A percentile compares a stretch with the other conserved stretches of the same genome.
phyloP scores from a whole-genome alignment of 2,113 vertebrate genomes.

The Actenoides hombroni region DNA sequence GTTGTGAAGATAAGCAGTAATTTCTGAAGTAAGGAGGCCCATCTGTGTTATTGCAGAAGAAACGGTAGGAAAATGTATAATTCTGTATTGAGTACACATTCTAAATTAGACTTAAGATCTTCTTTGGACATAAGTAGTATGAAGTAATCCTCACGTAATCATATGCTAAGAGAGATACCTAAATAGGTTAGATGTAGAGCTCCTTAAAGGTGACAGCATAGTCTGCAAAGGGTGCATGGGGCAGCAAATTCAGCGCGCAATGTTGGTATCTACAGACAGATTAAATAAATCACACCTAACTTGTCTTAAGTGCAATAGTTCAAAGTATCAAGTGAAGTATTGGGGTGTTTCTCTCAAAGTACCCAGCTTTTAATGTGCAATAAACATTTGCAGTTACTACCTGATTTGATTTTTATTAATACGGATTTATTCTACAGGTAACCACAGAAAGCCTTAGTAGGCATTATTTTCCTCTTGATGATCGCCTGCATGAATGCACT shows the following conservation, averaged over 20 bases:
- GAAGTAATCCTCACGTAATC: background rate
- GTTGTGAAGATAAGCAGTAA: background rate
- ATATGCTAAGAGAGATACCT: background rate
- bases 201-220: background rate
- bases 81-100: background rate
- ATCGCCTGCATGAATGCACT: background rate
- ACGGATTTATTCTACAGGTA: background rate
- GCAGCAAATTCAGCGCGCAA: background rate
- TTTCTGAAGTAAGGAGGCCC: background rate
- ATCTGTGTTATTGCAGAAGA: background rate
- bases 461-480: background rate
- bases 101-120: background rate
- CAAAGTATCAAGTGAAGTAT: background rate
- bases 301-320: background rate
- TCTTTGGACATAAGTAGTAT: background rate
- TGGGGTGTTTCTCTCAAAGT: background rate
- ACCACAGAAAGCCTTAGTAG: background rate
- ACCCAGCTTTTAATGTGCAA: background rate
- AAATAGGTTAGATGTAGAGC: background rate
- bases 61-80: background rate
- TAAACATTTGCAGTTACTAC: background rate
- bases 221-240: background rate
- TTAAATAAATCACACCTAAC: background rate
- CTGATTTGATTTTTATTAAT: background rate
- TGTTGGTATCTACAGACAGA: background rate